Percentiles rank a stretch among this genome's conserved stretches.
Conservation (phyloP, 2,113 vertebrate species). For the Sakesphorus luctuosus region DNA sequence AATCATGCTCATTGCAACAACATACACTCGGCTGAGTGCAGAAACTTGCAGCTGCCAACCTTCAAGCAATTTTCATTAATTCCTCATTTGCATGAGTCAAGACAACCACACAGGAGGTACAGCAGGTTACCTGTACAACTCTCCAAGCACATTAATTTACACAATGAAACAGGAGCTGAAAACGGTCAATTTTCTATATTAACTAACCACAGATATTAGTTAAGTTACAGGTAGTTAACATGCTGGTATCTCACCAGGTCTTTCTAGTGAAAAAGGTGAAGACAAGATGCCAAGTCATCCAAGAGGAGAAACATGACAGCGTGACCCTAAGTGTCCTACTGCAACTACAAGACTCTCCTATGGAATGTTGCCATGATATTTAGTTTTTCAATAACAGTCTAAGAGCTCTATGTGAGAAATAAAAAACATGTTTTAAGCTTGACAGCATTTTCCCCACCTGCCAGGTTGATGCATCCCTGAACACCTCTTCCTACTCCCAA, state of each 20-base stretch:
- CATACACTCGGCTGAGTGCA: not conserved
- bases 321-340: conserved; percentile 9
- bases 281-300: conserved; percentile 22
- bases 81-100: not conserved
- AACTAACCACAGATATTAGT: not conserved
- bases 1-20: not conserved
- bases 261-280: conserved; percentile 37
- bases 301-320: not conserved
- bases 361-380: not conserved
- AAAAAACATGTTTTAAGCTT: not conserved
- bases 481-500: not conserved
- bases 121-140: not conserved
- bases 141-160: not conserved
- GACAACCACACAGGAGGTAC: not conserved
- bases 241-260: conserved; percentile 50
- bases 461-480: not conserved
- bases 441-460: not conserved
- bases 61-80: not conserved
- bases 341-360: conserved; percentile 7
- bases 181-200: not conserved
- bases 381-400: not conserved
- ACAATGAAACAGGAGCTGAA: not conserved
- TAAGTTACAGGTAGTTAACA: not conserved
- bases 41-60: not conserved
- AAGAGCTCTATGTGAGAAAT: not conserved